phyloP scores from a whole-genome alignment of 2,888 invertebrate genomes.

The Yponomeuta cagnagella region DNA sequence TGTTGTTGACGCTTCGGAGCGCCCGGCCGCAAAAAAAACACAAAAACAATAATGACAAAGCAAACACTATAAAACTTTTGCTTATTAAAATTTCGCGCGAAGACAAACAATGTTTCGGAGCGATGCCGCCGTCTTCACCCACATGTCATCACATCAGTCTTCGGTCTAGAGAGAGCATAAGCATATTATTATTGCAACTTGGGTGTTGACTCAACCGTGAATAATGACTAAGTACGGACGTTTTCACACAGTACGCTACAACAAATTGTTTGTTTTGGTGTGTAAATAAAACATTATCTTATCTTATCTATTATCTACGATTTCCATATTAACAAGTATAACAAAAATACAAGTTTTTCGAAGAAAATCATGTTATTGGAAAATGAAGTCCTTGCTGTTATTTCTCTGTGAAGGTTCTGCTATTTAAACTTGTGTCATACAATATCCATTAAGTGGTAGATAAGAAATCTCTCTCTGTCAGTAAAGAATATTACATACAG shows the following conservation, averaged over 20 bases:
- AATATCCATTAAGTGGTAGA: too few species aligned
- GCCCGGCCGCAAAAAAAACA: too few species aligned
- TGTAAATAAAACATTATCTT: too few species aligned
- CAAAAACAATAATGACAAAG: neutral
- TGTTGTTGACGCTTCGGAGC: too few species aligned
- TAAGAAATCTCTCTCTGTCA: too few species aligned
- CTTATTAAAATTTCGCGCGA: neutral
- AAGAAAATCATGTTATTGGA: too few species aligned
- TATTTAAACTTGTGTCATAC: too few species aligned
- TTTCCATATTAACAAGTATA: too few species aligned
- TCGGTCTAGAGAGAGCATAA: neutral
- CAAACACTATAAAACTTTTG: neutral
- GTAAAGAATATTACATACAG: too few species aligned
- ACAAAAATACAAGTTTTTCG: too few species aligned
- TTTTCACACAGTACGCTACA: neutral
- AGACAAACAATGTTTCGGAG: neutral
- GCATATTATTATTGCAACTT: neutral
- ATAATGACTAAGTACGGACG: neutral
- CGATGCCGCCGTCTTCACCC: neutral
- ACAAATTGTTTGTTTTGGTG: neutral
- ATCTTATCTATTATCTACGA: neutral
- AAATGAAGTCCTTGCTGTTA: too few species aligned
- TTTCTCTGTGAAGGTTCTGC: too few species aligned
- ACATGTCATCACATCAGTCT: neutral
- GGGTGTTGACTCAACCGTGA: neutral